Evolutionary conservation across 2,113 vertebrate genomes (phyloP).

Genomic region (Rhea americana): DNA sequence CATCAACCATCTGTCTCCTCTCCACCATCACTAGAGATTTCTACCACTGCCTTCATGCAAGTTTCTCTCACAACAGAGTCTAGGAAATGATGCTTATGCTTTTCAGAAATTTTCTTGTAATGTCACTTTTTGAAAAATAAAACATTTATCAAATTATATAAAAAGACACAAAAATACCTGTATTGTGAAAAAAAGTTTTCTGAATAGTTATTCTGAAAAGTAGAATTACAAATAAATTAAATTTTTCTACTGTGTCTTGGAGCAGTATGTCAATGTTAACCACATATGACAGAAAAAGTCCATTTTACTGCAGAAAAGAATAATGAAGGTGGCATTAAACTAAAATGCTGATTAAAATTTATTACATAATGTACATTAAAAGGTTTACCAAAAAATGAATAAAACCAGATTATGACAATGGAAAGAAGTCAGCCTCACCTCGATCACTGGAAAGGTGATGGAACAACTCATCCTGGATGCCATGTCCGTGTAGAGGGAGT

Average conservation of each 20-base stretch:
- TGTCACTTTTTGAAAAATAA: background rate
- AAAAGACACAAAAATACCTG: background rate
- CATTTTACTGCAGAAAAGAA: background rate
- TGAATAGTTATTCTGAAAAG: background rate
- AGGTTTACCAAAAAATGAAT: background rate
- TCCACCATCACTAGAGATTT: too few relatives aligned
- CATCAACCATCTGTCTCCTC: too few relatives aligned
- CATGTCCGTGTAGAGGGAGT: too few relatives aligned
- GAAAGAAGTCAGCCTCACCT: background rate
- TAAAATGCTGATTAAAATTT: background rate
- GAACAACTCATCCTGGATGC: too few relatives aligned
- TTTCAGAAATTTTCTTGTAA: too few relatives aligned
- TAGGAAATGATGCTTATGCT: too few relatives aligned
- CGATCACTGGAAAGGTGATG: too few relatives aligned
- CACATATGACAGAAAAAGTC: background rate
- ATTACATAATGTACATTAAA: background rate
- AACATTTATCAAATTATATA: fast-evolving
- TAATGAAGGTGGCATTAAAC: background rate
- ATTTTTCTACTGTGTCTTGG: background rate
- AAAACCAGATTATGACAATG: fast-evolving
- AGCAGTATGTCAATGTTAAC: fast-evolving
- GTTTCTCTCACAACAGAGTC: too few relatives aligned
- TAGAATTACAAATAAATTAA: background rate
- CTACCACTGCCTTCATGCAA: too few relatives aligned
- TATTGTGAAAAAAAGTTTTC: background rate